Conservation (phyloP, 2,888 invertebrate genomes). For the Rapana venosa region DNA sequence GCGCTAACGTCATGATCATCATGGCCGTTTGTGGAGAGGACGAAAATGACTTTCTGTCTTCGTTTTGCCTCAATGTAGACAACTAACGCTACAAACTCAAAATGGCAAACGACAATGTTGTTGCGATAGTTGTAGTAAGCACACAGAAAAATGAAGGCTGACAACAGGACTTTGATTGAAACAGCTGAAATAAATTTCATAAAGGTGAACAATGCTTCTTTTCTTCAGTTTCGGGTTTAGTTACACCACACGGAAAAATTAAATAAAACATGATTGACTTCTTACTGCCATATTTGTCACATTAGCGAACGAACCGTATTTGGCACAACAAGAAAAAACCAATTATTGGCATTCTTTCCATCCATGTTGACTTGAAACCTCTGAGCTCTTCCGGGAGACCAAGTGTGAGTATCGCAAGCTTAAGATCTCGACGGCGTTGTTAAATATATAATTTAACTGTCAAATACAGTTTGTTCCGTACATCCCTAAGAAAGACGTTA, state of each 20-base stretch:
- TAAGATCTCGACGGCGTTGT: background rate
- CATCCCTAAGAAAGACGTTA: no score
- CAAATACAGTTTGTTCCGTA: background rate
- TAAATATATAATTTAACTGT: background rate
- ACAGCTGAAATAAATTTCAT: background rate
- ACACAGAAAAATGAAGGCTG: background rate
- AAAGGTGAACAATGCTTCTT: no score
- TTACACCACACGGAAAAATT: no score
- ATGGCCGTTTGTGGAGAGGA: conserved; percentile 8
- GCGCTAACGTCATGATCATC: background rate
- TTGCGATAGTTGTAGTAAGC: conserved; percentile 47
- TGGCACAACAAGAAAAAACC: no score
- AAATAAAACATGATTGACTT: no score
- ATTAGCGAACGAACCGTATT: no score
- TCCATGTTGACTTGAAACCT: no score
- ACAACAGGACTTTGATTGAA: background rate
- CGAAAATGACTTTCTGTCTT: conserved; percentile 25
- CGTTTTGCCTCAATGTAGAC: conserved; percentile 40
- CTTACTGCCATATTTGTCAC: no score
- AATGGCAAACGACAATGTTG: conserved; percentile 41
- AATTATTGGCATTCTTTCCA: no score
- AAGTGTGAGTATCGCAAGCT: background rate
- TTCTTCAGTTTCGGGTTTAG: no score
- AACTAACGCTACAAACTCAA: conserved; percentile 36
- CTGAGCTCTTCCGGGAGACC: background rate